Evolutionary conservation across 2,797 vertebrate genomes (phyloP).

Genomic region (Enteromius afrohamiltoni): DNA sequence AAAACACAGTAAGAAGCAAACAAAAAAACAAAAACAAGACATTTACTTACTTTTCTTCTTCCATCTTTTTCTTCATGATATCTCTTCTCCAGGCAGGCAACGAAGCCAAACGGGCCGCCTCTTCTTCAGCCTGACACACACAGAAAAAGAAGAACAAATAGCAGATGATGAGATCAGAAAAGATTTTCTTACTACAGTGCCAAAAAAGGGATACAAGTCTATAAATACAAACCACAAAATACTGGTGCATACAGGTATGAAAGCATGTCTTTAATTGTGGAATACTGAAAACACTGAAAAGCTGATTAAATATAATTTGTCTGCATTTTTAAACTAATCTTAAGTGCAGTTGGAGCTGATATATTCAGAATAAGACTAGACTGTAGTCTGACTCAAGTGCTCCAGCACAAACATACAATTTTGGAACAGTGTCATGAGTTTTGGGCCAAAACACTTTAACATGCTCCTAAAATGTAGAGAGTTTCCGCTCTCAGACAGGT

Average conservation of each 20-base stretch:
- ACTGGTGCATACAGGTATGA: not conserved
- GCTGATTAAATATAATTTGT: not conserved
- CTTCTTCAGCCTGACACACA: constrained; percentile 83
- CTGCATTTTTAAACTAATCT: not conserved
- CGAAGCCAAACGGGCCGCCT: constrained; percentile 86
- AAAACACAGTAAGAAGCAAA: not conserved
- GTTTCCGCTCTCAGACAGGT: not conserved
- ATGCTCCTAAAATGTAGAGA: not conserved
- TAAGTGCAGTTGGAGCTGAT: not conserved
- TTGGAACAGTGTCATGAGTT: not conserved
- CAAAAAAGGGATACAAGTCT: not conserved
- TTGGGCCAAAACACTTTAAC: not conserved
- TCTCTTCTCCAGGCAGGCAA: constrained; percentile 98
- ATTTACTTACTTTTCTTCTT: constrained; percentile 90
- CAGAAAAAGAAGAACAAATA: constrained; percentile 32
- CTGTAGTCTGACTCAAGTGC: not conserved
- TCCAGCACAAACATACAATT: too few relatives aligned
- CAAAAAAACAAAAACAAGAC: not conserved
- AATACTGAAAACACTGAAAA: not conserved
- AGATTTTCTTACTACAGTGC: not conserved
- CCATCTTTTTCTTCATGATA: constrained; percentile 95
- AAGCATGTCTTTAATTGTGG: not conserved
- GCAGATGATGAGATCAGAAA: not conserved
- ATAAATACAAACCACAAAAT: not conserved
- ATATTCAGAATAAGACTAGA: not conserved